Evolutionary conservation across 2,888 invertebrate genomes (phyloP), one percentile per base, ranked within the genome.

Genomic region (Torymus tubicola): DNA sequence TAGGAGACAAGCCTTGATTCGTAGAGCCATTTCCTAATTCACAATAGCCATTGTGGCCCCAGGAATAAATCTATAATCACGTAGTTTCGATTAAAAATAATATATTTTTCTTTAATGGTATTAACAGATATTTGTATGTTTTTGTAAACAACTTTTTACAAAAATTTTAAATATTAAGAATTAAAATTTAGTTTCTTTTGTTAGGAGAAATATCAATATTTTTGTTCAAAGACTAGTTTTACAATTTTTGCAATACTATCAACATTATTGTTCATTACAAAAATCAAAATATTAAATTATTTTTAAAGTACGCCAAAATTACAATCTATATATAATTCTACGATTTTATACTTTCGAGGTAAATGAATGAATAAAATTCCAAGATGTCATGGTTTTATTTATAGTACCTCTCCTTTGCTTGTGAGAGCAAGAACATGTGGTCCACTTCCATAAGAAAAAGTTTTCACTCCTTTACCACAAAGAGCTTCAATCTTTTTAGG

Each of bases 21-120:
- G 92, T 92, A 0, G 92, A 91, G 50, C 93, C 93, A 83, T 93
- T 93, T 64, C 93, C 93, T 11, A 93, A 87, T 88, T 93, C 93
- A 84, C 92, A 92, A 83, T 92, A 93, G 3, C 92, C 92, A 88
- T 94, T 94, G 86, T 93, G 92, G 8, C 93, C 93, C 93, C 93
- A 94, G 63, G 92, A 91, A 87, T 91, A 94, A 1, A 94, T 89
- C 89, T 89, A 53, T 13, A 31, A 31, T 31, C 1, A 31, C n/a
- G n/a, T 31, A 31, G 31, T 31, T 31, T 2, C 8, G 31, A 31
- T 31, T 31, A 31, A 31, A 31, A 31, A 31, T 31, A 31, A 31
- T 5, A 3, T 31, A 3, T 24, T 24, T 3, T 3, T 2, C 24
- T 24, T 24, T 24, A 24, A 24, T 24, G 24, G n/a, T 24, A 3